Conservation (phyloP, 2,797 vertebrate species). For the Tokudaia muenninki region DNA sequence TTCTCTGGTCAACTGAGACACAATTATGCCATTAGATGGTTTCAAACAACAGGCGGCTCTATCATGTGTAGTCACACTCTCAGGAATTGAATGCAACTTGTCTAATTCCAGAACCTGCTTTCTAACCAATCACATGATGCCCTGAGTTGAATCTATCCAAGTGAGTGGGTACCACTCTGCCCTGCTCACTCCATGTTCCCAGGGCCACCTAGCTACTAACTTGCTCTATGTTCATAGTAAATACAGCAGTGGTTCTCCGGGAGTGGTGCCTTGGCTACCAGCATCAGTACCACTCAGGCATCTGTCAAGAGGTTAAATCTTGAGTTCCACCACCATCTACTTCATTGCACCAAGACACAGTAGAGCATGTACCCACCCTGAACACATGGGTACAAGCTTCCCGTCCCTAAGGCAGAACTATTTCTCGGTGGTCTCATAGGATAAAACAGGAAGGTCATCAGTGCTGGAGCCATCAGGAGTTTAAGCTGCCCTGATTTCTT, state of each 20-base stretch:
- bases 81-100: background rate
- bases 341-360: background rate
- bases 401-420: background rate
- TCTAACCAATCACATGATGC: background rate
- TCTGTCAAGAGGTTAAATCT: background rate
- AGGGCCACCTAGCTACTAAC: background rate
- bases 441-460: background rate
- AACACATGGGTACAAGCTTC: background rate
- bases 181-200: background rate
- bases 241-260: background rate
- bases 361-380: too few relatives aligned
- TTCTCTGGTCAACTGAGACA: background rate
- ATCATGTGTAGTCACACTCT: background rate
- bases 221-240: background rate
- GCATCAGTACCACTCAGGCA: background rate
- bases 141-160: background rate
- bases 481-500: background rate
- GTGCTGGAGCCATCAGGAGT: background rate
- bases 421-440: background rate
- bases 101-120: conserved; percentile 6
- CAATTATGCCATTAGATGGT: background rate
- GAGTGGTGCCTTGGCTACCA: background rate
- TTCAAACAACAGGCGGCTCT: background rate
- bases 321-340: too few relatives aligned
- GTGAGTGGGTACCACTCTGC: background rate